Evolutionary conservation across 1,140 invertebrate species (phyloP).

Genomic region (Drosophila pachea): DNA sequence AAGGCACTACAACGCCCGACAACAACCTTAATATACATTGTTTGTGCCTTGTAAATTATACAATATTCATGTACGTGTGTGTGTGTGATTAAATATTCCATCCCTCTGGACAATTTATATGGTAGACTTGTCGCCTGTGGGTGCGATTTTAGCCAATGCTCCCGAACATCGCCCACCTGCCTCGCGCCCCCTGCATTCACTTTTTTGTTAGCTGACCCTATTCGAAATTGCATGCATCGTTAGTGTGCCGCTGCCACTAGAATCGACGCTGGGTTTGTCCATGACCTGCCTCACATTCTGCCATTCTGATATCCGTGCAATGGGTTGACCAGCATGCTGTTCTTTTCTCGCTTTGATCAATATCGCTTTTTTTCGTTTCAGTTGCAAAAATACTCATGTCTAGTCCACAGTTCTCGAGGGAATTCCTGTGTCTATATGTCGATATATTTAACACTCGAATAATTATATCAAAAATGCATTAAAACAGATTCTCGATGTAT

Average conservation of each 20-base stretch:
- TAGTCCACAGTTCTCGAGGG: constrained; percentile 8
- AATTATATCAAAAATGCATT: background rate
- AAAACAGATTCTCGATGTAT: background rate
- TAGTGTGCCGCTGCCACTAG: constrained; percentile 2
- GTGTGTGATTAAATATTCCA: constrained; percentile 1
- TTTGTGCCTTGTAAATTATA: constrained; percentile 8
- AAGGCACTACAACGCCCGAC: constrained; percentile 17
- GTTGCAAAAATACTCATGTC: too few species aligned
- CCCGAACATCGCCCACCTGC: constrained; percentile 40
- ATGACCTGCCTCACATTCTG: constrained; percentile 9
- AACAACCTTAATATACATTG: constrained; percentile 29
- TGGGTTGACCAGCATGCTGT: too few species aligned
- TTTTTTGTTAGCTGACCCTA: constrained; percentile 17
- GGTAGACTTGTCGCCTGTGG: constrained; percentile 4
- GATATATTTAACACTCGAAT: constrained; percentile 6
- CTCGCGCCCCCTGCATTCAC: constrained; percentile 2
- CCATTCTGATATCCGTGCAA: background rate
- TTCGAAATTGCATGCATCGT: constrained; percentile 42
- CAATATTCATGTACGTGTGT: background rate
- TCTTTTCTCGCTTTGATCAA: too few species aligned
- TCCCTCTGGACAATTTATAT: background rate
- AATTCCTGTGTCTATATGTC: constrained; percentile 2
- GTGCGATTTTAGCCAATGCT: constrained; percentile 32
- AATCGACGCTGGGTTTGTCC: constrained; percentile 32
- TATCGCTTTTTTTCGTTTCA: too few species aligned